Evolutionary conservation across 2,113 vertebrate genomes (phyloP), one percentile per base, ranked within the genome.

Genomic region (Colistium nudipinnis): DNA sequence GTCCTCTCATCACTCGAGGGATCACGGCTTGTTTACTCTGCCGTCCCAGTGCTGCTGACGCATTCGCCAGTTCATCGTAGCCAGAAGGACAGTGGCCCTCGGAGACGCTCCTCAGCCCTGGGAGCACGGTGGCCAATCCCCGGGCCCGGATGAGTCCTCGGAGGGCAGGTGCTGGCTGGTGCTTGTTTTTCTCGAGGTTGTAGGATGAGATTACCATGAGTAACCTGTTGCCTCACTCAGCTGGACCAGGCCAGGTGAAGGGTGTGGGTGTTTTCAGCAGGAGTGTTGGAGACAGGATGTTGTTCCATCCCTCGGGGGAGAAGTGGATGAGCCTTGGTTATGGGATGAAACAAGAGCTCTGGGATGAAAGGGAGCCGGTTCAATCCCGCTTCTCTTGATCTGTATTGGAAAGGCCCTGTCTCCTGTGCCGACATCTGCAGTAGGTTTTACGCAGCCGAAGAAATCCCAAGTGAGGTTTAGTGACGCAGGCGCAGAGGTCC

Each of bases 1-100:
- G 63, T 49, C 48, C 35, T 54, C 17, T 54, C 16, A 27, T 19
- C 65, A 62, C 89, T 75, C 81, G 0, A 33, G 89, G 87, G 90
- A 87, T 4, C 44, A 19, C n/a, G 24, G 70, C 84, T 91, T 92
- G 90, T 93, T 93, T 93, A 91, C 90, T 35, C 62, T 33, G 43
- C 74, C 49, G 0, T 70, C 82, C 80, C 78, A 56, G 68, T 14
- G 78, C 77, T 83, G 85, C 88, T 88, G 86, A 91, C 62, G 79
- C 86, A 77, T 66, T 81, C 79, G 75, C 67, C 56, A 52, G 82
- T 74, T 86, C 84, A 69, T 81, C 62, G n/a, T 44, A 81, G 78
- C 70, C 57, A 31, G 75, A 74, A 79, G 70, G 69, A 38, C 45
- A 38, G 49, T 2, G 64, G 70, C 76, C 89, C 86, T 41, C 65